These are phyloP conservation scores for Pteropus rufus DNA, from an alignment of 2,797 vertebrate genomes.

Conservation along the genomic window DNA sequence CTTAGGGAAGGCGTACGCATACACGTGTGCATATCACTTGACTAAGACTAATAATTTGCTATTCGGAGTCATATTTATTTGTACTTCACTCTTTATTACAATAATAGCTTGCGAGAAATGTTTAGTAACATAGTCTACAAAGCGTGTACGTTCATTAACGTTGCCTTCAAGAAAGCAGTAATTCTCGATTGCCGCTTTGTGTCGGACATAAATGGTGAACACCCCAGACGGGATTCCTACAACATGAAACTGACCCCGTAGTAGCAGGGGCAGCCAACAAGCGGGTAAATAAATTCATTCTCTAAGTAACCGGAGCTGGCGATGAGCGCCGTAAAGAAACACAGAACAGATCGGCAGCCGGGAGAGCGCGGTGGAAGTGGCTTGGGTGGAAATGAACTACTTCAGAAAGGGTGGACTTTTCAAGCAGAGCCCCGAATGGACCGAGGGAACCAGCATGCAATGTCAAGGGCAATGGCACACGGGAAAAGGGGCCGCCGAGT, in stretches of 20 bases:
- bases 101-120: neutral
- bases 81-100: neutral
- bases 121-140: neutral
- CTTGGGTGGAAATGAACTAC: neutral
- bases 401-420: neutral
- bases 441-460: accelerated
- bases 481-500: accelerated
- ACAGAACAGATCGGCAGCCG: neutral
- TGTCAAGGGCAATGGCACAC: accelerated
- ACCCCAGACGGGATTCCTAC: neutral
- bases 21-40: neutral
- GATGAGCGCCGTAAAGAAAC: neutral
- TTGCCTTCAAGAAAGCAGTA: neutral
- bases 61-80: neutral
- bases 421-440: neutral
- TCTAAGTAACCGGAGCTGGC: neutral
- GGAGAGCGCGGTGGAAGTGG: neutral
- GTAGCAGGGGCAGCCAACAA: too few species aligned
- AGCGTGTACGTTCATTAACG: neutral
- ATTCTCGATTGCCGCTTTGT: neutral
- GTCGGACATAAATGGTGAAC: too few species aligned
- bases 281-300: neutral
- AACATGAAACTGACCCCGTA: neutral
- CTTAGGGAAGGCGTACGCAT: neutral
- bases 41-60: neutral